Evolutionary conservation across 2,888 invertebrate genomes (phyloP).

Genomic region (Drosophila robusta): DNA sequence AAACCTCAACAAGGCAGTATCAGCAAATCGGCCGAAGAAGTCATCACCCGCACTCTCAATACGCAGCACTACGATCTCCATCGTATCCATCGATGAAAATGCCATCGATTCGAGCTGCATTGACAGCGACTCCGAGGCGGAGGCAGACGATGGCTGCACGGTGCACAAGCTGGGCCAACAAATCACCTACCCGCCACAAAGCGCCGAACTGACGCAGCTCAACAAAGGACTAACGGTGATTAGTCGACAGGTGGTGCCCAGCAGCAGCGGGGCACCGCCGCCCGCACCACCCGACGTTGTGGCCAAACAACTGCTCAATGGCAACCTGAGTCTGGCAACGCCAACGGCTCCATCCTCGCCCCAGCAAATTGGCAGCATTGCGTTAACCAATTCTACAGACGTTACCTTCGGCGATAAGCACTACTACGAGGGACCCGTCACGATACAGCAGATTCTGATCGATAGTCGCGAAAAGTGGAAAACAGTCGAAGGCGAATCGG

Average conservation of each 20-base stretch:
- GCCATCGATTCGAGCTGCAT: constrained; percentile 83
- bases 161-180: constrained; percentile 83
- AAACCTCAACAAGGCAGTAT: constrained; percentile 40
- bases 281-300: constrained; percentile 42
- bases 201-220: constrained; percentile 72
- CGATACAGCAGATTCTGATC: constrained; percentile 90
- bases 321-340: constrained; percentile 46
- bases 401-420: constrained; percentile 92
- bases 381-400: constrained; percentile 89
- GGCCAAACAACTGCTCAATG: constrained; percentile 65
- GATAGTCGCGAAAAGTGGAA: constrained; percentile 82
- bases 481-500: constrained; percentile 41
- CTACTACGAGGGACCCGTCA: constrained; percentile 91
- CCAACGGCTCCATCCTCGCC: constrained; percentile 41
- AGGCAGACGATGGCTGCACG: constrained; percentile 76
- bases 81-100: constrained; percentile 82
- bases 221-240: constrained; percentile 77
- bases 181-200: constrained; percentile 71
- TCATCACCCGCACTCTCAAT: constrained; percentile 81
- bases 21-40: constrained; percentile 27
- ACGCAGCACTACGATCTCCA: constrained; percentile 83
- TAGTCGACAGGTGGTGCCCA: constrained; percentile 69
- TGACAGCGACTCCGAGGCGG: constrained; percentile 81
- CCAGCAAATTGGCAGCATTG: constrained; percentile 88
- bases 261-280: constrained; percentile 20